Evolutionary conservation across 1,140 invertebrate species (phyloP).

Genomic region (Diachasma alloeum): DNA sequence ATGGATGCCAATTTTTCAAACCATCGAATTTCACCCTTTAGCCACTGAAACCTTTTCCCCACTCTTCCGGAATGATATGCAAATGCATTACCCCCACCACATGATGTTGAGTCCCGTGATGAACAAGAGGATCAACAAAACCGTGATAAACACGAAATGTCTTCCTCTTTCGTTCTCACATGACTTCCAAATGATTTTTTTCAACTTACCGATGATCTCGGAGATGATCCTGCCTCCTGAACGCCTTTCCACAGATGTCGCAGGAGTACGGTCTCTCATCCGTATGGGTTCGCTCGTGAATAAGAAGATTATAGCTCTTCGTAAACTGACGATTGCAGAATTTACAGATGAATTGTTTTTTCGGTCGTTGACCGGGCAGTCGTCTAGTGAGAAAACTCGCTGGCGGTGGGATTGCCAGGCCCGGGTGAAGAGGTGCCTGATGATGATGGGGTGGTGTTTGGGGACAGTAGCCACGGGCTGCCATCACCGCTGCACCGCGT

Average conservation of each 20-base stretch:
- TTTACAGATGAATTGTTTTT: conserved; percentile 96
- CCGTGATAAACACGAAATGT: no score
- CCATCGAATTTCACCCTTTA: neutral
- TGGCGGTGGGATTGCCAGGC: conserved; percentile 66
- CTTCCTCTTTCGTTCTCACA: no score
- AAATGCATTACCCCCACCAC: no score
- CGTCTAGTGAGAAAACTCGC: conserved; percentile 59
- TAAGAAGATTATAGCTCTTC: conserved; percentile 95
- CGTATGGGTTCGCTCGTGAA: conserved; percentile 94
- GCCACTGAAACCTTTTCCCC: no score
- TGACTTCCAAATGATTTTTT: no score
- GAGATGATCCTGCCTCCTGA: conserved; percentile 92
- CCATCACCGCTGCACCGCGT: conserved; percentile 71
- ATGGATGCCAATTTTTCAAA: no score
- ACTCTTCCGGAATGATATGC: no score
- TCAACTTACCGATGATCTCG: conserved; percentile 82
- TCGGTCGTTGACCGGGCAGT: conserved; percentile 73
- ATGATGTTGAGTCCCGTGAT: no score
- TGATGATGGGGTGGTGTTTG: conserved; percentile 52
- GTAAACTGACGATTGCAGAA: conserved; percentile 95
- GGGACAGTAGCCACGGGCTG: conserved; percentile 51
- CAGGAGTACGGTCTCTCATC: conserved; percentile 95
- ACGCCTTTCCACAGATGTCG: conserved; percentile 95
- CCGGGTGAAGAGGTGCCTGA: conserved; percentile 49
- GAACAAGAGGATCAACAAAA: no score